Evolutionary conservation across 2,797 vertebrate species (phyloP).

Genomic region (Muscicapa comitata): DNA sequence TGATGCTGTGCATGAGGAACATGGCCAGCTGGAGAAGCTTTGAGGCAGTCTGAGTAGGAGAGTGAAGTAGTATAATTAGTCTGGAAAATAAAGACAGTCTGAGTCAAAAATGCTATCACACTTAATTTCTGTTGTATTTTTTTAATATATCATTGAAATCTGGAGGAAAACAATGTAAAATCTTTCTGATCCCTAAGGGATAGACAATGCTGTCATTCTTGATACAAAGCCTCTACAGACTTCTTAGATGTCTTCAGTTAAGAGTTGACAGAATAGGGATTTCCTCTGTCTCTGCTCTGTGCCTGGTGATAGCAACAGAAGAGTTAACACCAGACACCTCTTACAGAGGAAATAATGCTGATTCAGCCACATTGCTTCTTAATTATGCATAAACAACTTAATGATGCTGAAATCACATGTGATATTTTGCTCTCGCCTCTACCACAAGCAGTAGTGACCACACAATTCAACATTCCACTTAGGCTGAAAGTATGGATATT

Average conservation of each 20-base stretch:
- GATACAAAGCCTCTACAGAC: neutral
- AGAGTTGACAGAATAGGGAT: neutral
- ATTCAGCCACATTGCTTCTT: neutral
- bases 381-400: neutral
- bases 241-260: neutral
- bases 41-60: neutral
- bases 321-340: neutral
- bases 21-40: constrained; percentile 8
- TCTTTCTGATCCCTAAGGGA: neutral
- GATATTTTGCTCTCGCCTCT: neutral
- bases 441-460: neutral
- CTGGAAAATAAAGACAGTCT: neutral
- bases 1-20: neutral
- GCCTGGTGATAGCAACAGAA: neutral
- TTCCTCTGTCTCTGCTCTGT: neutral
- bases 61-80: neutral
- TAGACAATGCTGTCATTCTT: neutral
- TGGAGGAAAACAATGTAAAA: neutral
- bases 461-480: neutral
- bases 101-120: neutral
- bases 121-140: constrained; percentile 8
- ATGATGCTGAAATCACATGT: neutral
- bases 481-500: neutral
- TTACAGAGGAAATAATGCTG: neutral
- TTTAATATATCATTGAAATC: neutral